Conservation (phyloP, 2,113 vertebrate species). For the Ivindomyrus marchei region DNA sequence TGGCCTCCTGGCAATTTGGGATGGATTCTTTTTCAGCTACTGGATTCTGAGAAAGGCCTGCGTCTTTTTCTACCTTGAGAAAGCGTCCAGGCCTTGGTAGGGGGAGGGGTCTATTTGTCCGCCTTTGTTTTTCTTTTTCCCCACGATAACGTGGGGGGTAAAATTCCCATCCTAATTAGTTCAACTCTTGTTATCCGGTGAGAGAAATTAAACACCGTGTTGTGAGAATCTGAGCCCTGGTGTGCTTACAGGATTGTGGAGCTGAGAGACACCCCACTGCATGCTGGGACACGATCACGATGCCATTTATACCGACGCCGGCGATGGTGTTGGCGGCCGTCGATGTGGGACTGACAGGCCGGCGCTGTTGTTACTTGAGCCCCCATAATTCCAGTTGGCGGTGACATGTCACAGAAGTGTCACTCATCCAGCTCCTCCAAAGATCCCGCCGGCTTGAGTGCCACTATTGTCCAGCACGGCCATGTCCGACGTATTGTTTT, state of each 20-base stretch:
- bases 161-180: conserved; percentile 2
- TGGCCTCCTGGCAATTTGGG: not conserved
- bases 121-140: conserved; percentile 35
- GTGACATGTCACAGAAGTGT: not conserved
- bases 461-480: conserved; percentile 29
- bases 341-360: not conserved
- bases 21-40: not conserved
- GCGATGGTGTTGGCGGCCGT: not conserved
- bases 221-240: not conserved
- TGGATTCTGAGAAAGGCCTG: not conserved
- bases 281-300: not conserved
- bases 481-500: conserved; percentile 34
- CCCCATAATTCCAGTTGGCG: not conserved
- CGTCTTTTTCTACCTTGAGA: conserved; percentile 14
- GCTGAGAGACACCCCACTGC: not conserved
- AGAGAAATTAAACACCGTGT: not conserved
- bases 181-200: not conserved
- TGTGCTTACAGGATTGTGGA: not conserved
- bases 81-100: not conserved
- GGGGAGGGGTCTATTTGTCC: conserved; percentile 14
- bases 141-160: not conserved
- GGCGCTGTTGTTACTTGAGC: not conserved
- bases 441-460: conserved; percentile 12
- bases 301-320: not conserved
- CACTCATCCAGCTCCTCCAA: conserved; percentile 17